Percentiles rank a stretch among this genome's conserved stretches.
Evolutionary conservation across 2,888 invertebrate species (phyloP).

Genomic region (Diplazon laetatorius): DNA sequence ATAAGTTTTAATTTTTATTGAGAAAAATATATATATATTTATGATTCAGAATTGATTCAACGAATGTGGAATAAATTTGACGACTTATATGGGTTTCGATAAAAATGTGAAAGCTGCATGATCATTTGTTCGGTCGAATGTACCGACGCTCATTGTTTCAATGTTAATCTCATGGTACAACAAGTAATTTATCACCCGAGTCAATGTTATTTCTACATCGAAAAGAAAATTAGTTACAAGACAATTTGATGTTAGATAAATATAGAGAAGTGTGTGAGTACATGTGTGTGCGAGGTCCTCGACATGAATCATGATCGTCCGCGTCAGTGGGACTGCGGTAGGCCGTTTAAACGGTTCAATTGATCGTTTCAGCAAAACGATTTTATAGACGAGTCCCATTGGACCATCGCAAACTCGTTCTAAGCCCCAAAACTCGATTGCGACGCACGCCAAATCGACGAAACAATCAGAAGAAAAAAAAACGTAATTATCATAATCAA

Average conservation of each 20-base stretch:
- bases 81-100: background rate
- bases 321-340: background rate
- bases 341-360: constrained; percentile 11
- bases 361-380: background rate
- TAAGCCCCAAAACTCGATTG: background rate
- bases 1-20: too few relatives aligned
- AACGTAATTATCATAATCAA: too few relatives aligned
- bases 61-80: background rate
- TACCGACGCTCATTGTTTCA: background rate
- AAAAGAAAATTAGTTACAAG: constrained; percentile 11
- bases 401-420: background rate
- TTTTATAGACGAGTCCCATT: constrained; percentile 6
- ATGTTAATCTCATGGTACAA: constrained; percentile 10
- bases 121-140: too few relatives aligned
- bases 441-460: background rate
- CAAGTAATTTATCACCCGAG: background rate
- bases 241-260: background rate
- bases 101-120: too few relatives aligned
- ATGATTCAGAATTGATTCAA: background rate
- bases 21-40: too few relatives aligned
- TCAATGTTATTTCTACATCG: background rate
- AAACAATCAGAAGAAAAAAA: background rate
- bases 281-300: background rate
- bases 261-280: background rate
- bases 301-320: constrained; percentile 8